Percentiles rank a stretch among this genome's conserved stretches.
These are phyloP conservation scores for Pardalotus punctatus DNA, from an alignment of 2,113 vertebrate species.

Conservation along the genomic window DNA sequence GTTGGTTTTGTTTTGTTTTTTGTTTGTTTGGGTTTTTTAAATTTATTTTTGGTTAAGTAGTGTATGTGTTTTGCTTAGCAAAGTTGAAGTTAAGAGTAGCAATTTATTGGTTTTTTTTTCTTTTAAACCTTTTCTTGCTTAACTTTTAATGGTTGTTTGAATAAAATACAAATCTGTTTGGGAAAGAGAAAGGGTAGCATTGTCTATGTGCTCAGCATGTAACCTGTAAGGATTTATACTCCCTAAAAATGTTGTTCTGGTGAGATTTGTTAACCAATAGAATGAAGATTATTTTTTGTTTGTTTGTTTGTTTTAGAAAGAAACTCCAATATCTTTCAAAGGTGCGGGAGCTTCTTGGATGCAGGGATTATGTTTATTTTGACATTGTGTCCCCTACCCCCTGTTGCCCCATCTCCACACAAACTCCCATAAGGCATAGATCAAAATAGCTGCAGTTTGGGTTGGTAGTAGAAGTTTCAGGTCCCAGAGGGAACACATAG, in stretches of 20 bases:
- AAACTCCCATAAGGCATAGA: not conserved
- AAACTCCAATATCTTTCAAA: not conserved
- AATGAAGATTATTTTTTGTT: not conserved
- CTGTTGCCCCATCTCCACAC: not conserved
- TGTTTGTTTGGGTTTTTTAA: not conserved
- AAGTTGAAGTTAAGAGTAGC: not conserved
- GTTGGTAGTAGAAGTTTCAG: not conserved
- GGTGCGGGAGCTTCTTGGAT: not conserved
- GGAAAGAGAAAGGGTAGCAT: not conserved
- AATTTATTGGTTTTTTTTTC: not conserved
- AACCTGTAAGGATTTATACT: not conserved
- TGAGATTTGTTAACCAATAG: not conserved
- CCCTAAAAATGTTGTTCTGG: not conserved
- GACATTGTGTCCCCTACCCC: not conserved
- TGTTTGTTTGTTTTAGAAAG: not conserved
- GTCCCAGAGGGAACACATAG: not conserved
- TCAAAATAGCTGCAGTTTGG: not conserved
- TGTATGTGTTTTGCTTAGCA: not conserved
- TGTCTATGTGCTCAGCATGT: not conserved
- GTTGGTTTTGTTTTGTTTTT: not conserved
- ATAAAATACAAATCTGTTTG: not conserved
- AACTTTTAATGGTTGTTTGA: not conserved
- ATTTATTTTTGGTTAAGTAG: not conserved
- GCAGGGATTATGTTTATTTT: not conserved
- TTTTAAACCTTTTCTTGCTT: not conserved